Percentiles rank a stretch among this genome's conserved stretches.
Evolutionary conservation across 2,113 vertebrate species (phyloP).

Genomic region (Aviceda subcristata): DNA sequence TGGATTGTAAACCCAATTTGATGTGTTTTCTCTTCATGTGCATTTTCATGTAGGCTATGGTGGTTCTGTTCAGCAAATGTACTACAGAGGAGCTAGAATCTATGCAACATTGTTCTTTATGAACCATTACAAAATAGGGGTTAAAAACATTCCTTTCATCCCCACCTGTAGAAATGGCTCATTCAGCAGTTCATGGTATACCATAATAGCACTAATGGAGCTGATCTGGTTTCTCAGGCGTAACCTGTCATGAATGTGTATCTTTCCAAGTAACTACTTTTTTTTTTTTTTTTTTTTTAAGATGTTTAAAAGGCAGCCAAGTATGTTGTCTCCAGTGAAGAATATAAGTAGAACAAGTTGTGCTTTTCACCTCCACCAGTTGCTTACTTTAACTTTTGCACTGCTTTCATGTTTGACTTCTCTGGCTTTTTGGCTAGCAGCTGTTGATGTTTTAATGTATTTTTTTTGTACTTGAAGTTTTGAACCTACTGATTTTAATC

Average conservation of each 20-base stretch:
- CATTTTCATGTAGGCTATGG: background rate
- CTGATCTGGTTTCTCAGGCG: constrained; percentile 39
- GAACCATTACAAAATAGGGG: constrained; percentile 9
- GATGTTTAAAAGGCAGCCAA: constrained; percentile 24
- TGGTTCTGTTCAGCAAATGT: background rate
- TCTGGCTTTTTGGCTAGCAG: constrained; percentile 10
- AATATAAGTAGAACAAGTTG: background rate
- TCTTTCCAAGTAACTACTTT: background rate
- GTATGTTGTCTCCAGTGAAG: constrained; percentile 14
- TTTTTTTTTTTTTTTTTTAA: background rate
- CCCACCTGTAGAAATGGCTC: constrained; percentile 18
- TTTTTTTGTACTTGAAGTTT: constrained; percentile 4
- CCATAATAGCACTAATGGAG: constrained; percentile 18
- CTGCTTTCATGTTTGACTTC: constrained; percentile 20
- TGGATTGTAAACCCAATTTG: background rate
- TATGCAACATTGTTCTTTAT: background rate
- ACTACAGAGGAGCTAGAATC: background rate
- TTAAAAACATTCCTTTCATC: constrained; percentile 23
- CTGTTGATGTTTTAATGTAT: constrained; percentile 2
- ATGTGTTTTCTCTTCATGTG: background rate
- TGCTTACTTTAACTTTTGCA: constrained; percentile 28
- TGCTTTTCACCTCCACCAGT: constrained; percentile 3
- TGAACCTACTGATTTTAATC: constrained; percentile 25
- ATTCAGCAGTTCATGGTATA: constrained; percentile 34
- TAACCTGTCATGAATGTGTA: constrained; percentile 22